These are phyloP conservation scores for Drosophila multiciliata DNA, from an alignment of 2,888 invertebrate species.

Conservation along the genomic window DNA sequence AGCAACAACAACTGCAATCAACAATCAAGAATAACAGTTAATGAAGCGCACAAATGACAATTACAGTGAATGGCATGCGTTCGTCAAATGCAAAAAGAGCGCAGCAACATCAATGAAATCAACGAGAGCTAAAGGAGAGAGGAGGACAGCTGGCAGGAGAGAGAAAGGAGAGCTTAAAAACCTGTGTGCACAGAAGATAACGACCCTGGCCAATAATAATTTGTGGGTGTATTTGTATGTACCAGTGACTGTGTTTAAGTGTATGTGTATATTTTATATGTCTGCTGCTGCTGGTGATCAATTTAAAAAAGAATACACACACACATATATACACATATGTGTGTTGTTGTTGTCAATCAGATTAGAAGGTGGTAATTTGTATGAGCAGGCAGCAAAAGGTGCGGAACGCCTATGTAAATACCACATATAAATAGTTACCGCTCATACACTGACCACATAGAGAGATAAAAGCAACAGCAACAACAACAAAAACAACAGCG, in stretches of 20 bases:
- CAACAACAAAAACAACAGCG: constrained; percentile 7
- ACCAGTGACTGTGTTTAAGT: neutral
- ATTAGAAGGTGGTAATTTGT: constrained; percentile 15
- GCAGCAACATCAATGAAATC: constrained; percentile 8
- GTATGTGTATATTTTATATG: constrained; percentile 5
- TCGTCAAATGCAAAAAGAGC: constrained; percentile 52
- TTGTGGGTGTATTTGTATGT: constrained; percentile 25
- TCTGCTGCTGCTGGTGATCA: constrained; percentile 27
- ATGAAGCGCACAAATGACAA: constrained; percentile 69
- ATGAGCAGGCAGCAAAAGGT: constrained; percentile 11
- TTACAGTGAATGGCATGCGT: constrained; percentile 50
- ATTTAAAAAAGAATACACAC: constrained; percentile 30
- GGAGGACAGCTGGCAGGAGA: neutral
- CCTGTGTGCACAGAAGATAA: constrained; percentile 40
- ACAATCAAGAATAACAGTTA: constrained; percentile 56
- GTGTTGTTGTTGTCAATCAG: constrained; percentile 24
- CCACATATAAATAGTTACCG: constrained; percentile 19
- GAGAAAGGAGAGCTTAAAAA: constrained; percentile 28
- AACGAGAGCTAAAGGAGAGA: constrained; percentile 9
- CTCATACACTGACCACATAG: neutral
- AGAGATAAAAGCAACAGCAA: constrained; percentile 8
- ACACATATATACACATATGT: neutral
- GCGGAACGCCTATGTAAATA: constrained; percentile 30
- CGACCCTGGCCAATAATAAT: constrained; percentile 37
- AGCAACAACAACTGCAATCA: constrained; percentile 15